Evolutionary conservation across 1,140 invertebrate genomes (phyloP).

Genomic region (Lutraria rhynchaena): DNA sequence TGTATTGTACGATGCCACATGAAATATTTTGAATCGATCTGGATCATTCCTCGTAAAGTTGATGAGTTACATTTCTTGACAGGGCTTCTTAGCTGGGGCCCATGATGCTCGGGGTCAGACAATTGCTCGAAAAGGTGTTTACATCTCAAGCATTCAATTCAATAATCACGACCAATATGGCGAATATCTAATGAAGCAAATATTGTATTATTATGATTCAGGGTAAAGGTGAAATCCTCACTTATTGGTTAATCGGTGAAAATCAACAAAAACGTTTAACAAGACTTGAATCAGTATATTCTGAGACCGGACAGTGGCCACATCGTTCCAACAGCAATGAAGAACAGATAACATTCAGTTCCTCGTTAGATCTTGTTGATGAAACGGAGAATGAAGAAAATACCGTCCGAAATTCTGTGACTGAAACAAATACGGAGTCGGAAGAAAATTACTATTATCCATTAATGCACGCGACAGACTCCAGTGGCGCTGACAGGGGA

Average conservation of each 20-base stretch:
- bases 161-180: too few species aligned
- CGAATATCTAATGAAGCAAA: too few species aligned
- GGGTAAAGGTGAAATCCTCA: slow-evolving; percentile 93
- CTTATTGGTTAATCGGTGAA: slow-evolving; percentile 93
- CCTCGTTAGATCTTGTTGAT: background rate
- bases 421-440: background rate
- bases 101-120: too few species aligned
- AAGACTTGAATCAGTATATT: slow-evolving; percentile 56
- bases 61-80: too few species aligned
- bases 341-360: background rate
- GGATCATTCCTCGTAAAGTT: too few species aligned
- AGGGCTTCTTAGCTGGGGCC: too few species aligned
- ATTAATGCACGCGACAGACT: background rate
- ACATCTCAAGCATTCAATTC: too few species aligned
- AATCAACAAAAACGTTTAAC: slow-evolving; percentile 81
- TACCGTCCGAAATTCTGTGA: background rate
- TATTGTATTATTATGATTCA: too few species aligned
- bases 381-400: background rate
- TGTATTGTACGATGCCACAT: too few species aligned
- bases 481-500: background rate
- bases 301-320: background rate
- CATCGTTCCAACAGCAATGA: background rate
- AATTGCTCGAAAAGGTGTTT: too few species aligned
- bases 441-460: background rate
- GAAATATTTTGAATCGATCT: too few species aligned